These are phyloP conservation scores for Siniperca undulata DNA, from an alignment of 2,797 vertebrate species.

Conservation along the genomic window DNA sequence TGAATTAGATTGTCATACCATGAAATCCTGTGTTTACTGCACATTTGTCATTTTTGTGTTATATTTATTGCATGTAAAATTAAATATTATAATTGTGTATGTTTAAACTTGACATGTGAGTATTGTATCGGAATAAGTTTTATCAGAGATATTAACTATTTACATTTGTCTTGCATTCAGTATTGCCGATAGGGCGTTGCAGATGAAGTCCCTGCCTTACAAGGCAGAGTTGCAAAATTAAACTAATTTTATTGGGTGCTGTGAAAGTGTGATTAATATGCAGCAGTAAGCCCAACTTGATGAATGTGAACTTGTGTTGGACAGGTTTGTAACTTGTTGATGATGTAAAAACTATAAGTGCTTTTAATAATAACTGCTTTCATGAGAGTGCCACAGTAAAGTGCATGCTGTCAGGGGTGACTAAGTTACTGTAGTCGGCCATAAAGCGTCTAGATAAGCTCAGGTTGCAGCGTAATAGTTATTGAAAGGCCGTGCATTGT, in stretches of 20 bases:
- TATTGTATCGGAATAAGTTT: neutral
- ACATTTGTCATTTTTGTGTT: neutral
- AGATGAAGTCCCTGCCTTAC: neutral
- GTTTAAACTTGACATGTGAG: conserved; percentile 4
- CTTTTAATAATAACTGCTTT: neutral
- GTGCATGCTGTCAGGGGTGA: neutral
- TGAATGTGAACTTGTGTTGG: neutral
- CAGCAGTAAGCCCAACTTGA: too few species aligned
- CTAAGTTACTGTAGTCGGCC: neutral
- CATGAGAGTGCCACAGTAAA: neutral
- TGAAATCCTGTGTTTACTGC: neutral
- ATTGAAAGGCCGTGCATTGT: neutral
- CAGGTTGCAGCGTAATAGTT: neutral
- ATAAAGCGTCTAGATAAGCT: neutral
- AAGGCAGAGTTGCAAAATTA: neutral
- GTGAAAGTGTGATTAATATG: neutral
- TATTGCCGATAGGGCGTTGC: neutral
- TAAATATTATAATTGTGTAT: conserved; percentile 3
- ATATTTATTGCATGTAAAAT: conserved; percentile 3
- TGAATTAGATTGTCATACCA: neutral
- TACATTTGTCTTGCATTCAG: neutral
- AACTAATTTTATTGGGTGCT: neutral
- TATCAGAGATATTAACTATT: neutral
- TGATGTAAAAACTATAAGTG: neutral
- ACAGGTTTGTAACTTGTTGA: neutral